A percentile compares a stretch with the other conserved stretches of the same genome.
phyloP scores from a whole-genome alignment of 1,140 invertebrate genomes.

The Drosophila lini region DNA sequence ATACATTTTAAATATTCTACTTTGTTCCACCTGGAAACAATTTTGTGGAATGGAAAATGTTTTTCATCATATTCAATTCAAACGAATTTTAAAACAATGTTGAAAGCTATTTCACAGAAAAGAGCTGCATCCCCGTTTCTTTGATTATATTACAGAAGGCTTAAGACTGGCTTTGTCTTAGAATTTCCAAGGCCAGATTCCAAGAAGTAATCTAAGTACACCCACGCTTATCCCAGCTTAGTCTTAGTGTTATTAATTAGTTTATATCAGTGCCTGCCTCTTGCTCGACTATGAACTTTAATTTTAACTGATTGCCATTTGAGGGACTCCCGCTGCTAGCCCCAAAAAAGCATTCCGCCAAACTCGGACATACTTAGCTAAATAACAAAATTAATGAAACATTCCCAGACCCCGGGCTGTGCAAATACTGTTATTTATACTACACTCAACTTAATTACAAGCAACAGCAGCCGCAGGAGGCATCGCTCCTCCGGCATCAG shows the following conservation, averaged over 20 bases:
- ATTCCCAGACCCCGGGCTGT: slow-evolving; percentile 64
- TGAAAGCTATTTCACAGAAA: background rate
- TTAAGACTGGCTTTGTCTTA: background rate
- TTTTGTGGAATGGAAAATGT: background rate
- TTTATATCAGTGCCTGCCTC: slow-evolving; percentile 10
- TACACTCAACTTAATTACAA: slow-evolving; percentile 82
- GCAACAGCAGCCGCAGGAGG: slow-evolving; percentile 63
- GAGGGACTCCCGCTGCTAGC: slow-evolving; percentile 25
- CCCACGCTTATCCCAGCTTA: background rate
- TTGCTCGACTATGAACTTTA: slow-evolving; percentile 9
- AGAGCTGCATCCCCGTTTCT: background rate
- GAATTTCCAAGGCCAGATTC: background rate
- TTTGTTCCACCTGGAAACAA: background rate
- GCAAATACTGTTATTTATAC: slow-evolving; percentile 82
- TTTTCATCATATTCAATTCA: background rate
- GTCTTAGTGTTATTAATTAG: slow-evolving; percentile 23
- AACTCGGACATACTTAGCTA: slow-evolving; percentile 72
- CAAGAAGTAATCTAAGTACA: background rate
- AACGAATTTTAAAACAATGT: background rate
- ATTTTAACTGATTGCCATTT: slow-evolving; percentile 43
- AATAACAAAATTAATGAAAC: slow-evolving; percentile 82
- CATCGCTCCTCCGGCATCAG: slow-evolving; percentile 50
- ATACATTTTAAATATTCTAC: background rate
- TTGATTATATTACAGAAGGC: background rate
- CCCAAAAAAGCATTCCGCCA: slow-evolving; percentile 46